Percentiles rank a stretch among this genome's conserved stretches.
Conservation (phyloP, 2,888 invertebrate species). For the Nymphalis urticae region DNA sequence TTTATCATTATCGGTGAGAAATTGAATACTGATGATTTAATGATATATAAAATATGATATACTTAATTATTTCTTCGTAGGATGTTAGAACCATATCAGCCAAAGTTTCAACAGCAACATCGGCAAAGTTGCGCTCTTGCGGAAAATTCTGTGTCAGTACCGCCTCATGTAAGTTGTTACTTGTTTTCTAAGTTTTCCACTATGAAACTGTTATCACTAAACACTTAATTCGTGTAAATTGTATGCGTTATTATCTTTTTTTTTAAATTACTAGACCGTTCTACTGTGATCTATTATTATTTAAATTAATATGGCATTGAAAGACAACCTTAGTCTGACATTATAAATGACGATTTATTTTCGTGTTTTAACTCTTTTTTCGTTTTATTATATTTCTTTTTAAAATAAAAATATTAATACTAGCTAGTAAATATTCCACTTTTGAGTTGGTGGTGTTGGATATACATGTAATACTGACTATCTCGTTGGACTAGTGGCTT, state of each 20-base stretch:
- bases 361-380: slow-evolving; percentile 8
- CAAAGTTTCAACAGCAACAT: slow-evolving; percentile 93
- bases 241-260: no score
- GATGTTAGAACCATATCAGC: slow-evolving; percentile 95
- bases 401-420: neutral
- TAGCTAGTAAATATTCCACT: no score
- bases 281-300: neutral
- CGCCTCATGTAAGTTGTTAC: slow-evolving; percentile 67
- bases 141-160: slow-evolving; percentile 71
- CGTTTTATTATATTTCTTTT: neutral
- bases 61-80: slow-evolving; percentile 57
- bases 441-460: no score
- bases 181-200: neutral
- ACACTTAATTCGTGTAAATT: no score
- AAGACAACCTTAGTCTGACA: slow-evolving; percentile 5
- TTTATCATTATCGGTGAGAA: no score
- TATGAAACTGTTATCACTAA: neutral
- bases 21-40: no score
- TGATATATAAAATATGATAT: neutral
- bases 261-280: neutral
- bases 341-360: slow-evolving; percentile 9
- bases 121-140: slow-evolving; percentile 88
- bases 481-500: no score
- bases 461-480: no score
- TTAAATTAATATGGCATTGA: slow-evolving; percentile 12